Evolutionary conservation across 2,888 invertebrate genomes (phyloP).

Genomic region (Drosophila conformis): DNA sequence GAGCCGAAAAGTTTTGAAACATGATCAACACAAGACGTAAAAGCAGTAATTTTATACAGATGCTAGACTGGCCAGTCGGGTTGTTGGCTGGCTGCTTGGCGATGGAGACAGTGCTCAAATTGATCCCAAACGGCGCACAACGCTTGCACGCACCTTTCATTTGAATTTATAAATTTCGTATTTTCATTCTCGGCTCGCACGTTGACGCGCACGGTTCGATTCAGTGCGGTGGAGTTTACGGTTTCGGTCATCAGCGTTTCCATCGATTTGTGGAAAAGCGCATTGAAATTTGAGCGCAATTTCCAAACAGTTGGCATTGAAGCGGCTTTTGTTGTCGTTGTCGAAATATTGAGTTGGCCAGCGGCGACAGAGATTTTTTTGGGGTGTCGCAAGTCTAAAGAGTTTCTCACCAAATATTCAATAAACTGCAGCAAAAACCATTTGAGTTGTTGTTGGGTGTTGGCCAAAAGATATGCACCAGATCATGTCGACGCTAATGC

Average conservation of each 20-base stretch:
- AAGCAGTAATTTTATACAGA: constrained; percentile 20
- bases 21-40: constrained; percentile 24
- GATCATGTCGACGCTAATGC: constrained; percentile 47
- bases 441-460: constrained; percentile 24
- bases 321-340: constrained; percentile 53
- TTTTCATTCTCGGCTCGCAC: constrained; percentile 74
- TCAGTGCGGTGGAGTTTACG: constrained; percentile 22
- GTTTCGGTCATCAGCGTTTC: constrained; percentile 22
- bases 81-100: constrained; percentile 2
- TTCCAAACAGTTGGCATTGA: constrained; percentile 72
- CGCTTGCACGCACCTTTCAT: constrained; percentile 58
- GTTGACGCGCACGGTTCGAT: constrained; percentile 67
- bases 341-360: constrained; percentile 48
- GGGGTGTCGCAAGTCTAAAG: constrained; percentile 61
- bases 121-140: constrained; percentile 6
- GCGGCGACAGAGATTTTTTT: constrained; percentile 41
- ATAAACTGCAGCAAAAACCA: constrained; percentile 43
- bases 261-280: constrained; percentile 50
- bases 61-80: constrained; percentile 23
- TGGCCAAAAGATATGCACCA: constrained; percentile 19
- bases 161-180: constrained; percentile 44
- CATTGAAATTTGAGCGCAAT: constrained; percentile 58
- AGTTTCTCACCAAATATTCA: constrained; percentile 30
- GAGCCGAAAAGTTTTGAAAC: constrained; percentile 56
- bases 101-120: constrained; percentile 2